A percentile compares a stretch with the other conserved stretches of the same genome.
Conservation (phyloP, 2,888 invertebrate genomes). For the Drosophila siamana region DNA sequence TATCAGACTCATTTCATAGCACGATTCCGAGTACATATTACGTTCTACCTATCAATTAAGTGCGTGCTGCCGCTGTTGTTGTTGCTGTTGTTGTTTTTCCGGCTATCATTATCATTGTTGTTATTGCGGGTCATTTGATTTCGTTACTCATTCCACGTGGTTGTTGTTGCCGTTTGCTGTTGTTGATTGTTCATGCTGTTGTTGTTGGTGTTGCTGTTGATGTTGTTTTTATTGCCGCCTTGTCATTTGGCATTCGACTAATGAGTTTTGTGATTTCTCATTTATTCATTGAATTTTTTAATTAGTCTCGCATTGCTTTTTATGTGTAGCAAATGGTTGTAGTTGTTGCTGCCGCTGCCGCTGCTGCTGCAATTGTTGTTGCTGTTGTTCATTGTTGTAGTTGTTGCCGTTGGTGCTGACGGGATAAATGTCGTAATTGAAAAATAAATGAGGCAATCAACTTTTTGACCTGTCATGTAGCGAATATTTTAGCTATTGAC, state of each 20-base stretch:
- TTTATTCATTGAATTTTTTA: conserved; percentile 80
- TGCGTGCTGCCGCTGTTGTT: neutral
- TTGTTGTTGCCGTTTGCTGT: conserved; percentile 31
- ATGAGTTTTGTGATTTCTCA: conserved; percentile 80
- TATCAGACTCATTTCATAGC: conserved; percentile 22
- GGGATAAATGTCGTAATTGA: conserved; percentile 80
- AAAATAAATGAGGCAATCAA: conserved; percentile 80
- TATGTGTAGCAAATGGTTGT: conserved; percentile 42
- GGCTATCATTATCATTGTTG: conserved; percentile 48
- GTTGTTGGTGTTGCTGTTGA: conserved; percentile 22
- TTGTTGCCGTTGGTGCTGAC: conserved; percentile 43
- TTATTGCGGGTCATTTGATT: conserved; percentile 55
- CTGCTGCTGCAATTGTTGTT: conserved; percentile 18
- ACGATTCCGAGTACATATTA: conserved; percentile 1
- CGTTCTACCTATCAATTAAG: conserved; percentile 43
- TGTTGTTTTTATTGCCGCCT: conserved; percentile 48
- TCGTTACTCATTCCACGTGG: conserved; percentile 45
- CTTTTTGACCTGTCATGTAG: conserved; percentile 79
- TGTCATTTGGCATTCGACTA: conserved; percentile 69
- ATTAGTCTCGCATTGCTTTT: conserved; percentile 74
- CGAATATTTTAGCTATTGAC: conserved; percentile 81
- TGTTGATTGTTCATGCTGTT: conserved; percentile 4
- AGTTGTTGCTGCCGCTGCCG: conserved; percentile 20
- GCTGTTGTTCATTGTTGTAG: conserved; percentile 23
- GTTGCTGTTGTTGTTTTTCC: conserved; percentile 17